Conservation (phyloP, 1,140 invertebrate species). For the Telenomus remus region DNA sequence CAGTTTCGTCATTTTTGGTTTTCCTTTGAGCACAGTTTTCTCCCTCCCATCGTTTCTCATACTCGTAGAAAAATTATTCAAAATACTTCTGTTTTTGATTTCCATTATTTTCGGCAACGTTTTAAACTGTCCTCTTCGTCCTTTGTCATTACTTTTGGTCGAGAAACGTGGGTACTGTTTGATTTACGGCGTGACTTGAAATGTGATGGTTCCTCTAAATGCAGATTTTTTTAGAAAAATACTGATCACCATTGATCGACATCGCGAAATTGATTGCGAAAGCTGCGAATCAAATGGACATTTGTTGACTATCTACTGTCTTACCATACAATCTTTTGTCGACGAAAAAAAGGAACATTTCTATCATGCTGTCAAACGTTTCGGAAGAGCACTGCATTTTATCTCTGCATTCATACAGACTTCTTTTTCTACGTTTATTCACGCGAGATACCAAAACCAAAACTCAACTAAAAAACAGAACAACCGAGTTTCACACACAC, state of each 20-base stretch:
- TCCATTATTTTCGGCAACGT: background rate
- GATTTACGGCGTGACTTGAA: constrained; percentile 43
- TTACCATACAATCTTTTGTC: constrained; percentile 6
- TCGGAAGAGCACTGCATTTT: constrained; percentile 63
- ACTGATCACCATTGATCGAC: constrained; percentile 35
- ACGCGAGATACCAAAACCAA: constrained; percentile 24
- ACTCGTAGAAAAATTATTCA: constrained; percentile 41
- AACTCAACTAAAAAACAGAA: constrained; percentile 29
- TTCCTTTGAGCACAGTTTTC: constrained; percentile 55
- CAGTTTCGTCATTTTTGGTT: constrained; percentile 45
- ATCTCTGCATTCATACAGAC: constrained; percentile 20
- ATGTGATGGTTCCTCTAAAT: constrained; percentile 22
- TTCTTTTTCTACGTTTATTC: constrained; percentile 8
- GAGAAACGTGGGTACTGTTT: constrained; percentile 38
- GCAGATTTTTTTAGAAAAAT: constrained; percentile 50
- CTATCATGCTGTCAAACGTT: constrained; percentile 17
- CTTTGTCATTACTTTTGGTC: too few species aligned
- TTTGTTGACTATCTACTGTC: constrained; percentile 31
- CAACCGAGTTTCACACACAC: constrained; percentile 53
- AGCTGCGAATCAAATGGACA: constrained; percentile 41
- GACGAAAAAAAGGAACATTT: constrained; percentile 44
- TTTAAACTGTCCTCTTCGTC: too few species aligned
- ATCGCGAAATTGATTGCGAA: constrained; percentile 42
- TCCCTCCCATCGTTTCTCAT: constrained; percentile 23
- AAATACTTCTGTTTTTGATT: constrained; percentile 21